phyloP scores from a whole-genome alignment of 2,888 invertebrate species.

The Archips xylosteana region DNA sequence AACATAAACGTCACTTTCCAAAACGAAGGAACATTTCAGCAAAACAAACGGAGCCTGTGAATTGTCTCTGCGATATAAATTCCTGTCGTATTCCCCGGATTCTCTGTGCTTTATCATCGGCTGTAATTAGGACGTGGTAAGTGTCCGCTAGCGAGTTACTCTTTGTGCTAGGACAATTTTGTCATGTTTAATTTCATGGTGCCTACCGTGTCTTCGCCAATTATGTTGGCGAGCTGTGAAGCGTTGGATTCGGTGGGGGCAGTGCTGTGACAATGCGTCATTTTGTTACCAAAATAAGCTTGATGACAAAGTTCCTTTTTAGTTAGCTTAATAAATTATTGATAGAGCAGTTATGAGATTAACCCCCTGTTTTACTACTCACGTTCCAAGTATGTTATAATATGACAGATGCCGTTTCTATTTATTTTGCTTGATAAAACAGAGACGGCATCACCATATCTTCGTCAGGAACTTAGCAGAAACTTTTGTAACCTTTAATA shows the following conservation, averaged over 20 bases:
- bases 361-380: too few relatives aligned
- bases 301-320: too few relatives aligned
- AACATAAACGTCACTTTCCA: background rate
- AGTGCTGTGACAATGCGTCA: background rate
- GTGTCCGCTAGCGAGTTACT: slow-evolving; percentile 65
- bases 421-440: too few relatives aligned
- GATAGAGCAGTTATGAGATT: too few relatives aligned
- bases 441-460: too few relatives aligned
- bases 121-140: slow-evolving; percentile 70
- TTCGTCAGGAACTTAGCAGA: too few relatives aligned
- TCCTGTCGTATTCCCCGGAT: slow-evolving; percentile 41
- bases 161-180: slow-evolving; percentile 72
- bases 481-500: too few relatives aligned
- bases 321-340: too few relatives aligned
- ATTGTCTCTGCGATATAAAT: slow-evolving; percentile 35
- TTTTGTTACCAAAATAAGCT: background rate
- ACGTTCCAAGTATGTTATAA: too few relatives aligned
- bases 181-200: slow-evolving; percentile 74
- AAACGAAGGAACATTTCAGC: slow-evolving; percentile 14
- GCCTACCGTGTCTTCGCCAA: slow-evolving; percentile 63
- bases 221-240: slow-evolving; percentile 55
- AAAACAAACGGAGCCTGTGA: slow-evolving; percentile 10
- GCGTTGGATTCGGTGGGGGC: slow-evolving; percentile 38
- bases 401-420: too few relatives aligned
- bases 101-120: slow-evolving; percentile 70